phyloP scores from a whole-genome alignment of 2,888 invertebrate species.

The Eupithecia tripunctaria region DNA sequence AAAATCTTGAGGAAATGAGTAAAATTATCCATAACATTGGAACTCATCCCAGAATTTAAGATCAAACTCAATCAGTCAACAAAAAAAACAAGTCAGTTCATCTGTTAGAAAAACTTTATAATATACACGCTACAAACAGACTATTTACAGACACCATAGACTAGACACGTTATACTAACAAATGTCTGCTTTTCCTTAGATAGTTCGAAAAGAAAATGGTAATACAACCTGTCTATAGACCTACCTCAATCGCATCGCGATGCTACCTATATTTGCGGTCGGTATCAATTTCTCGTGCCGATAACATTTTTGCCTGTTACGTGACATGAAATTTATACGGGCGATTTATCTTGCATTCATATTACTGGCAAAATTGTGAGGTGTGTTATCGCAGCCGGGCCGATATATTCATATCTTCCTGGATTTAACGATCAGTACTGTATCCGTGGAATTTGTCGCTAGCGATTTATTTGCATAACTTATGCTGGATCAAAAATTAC shows the following conservation, averaged over 20 bases:
- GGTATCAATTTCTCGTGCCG: constrained; percentile 77
- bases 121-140: neutral
- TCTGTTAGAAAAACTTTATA: too few species aligned
- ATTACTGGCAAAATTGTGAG: constrained; percentile 77
- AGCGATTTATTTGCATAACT: constrained; percentile 1
- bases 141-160: neutral
- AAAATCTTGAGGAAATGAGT: too few species aligned
- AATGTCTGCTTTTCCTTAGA: neutral
- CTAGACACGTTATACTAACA: neutral
- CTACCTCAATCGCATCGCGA: constrained; percentile 65
- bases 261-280: constrained; percentile 53
- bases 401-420: constrained; percentile 66
- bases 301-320: constrained; percentile 82
- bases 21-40: too few species aligned
- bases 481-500: constrained; percentile 4
- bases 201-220: neutral
- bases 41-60: too few species aligned
- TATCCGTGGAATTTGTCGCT: constrained; percentile 12
- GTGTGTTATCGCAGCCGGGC: constrained; percentile 71
- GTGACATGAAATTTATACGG: constrained; percentile 82
- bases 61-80: neutral
- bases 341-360: constrained; percentile 81
- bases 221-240: constrained; percentile 59
- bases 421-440: constrained; percentile 54
- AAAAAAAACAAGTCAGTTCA: too few species aligned